Evolutionary conservation across 2,797 vertebrate species (phyloP), one percentile per base, ranked within the genome.

Genomic region (Synaphobranchus kaupii): DNA sequence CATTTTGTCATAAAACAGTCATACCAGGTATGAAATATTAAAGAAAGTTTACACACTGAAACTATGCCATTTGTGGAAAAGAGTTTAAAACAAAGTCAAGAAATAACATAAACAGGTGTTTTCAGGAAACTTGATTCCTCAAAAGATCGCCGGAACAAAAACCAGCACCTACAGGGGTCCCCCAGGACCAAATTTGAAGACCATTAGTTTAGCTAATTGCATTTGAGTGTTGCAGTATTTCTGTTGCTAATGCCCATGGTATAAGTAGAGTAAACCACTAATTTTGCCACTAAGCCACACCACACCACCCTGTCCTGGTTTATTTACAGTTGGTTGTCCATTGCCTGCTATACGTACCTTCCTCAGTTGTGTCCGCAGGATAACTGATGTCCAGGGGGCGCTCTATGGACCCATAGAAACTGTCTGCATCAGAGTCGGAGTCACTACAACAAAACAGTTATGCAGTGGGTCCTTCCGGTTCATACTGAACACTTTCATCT

Each of bases 401-500:
- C 92, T 99, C 98, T 0, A 99, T 94, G 0, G 96, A 94, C 1
- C 97, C 98, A 0, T 99, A 99, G 93, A 99, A 98, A 91, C 97
- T 98, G 88, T 99, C 98, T 0, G 94, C 90, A 90, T 99, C 98
- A 0, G 96, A 97, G 88, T 97, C 97, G 0, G 96, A 96, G 90
- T 98, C 97, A 85, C 97, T 98, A 89, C n/a, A 87, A 92, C 66
- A 90, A 87, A 25, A 87, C 60, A 89, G 86, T 48, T 17, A 83
- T 22, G 10, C 28, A 87, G 48, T 84, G 9, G 58, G 9, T 9
- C 60, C 6, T 17, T 66, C 3, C 20, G 34, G 28, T 85, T 50
- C 20, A 22, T 50, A 1, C 25, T 73, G 44, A 50, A 50, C 44
- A 76, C 1, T 31, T 39, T 73, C n/a, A 54, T 25, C n/a, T 68